phyloP scores from a whole-genome alignment of 1,140 invertebrate genomes.

The Palaemon carinicauda region DNA sequence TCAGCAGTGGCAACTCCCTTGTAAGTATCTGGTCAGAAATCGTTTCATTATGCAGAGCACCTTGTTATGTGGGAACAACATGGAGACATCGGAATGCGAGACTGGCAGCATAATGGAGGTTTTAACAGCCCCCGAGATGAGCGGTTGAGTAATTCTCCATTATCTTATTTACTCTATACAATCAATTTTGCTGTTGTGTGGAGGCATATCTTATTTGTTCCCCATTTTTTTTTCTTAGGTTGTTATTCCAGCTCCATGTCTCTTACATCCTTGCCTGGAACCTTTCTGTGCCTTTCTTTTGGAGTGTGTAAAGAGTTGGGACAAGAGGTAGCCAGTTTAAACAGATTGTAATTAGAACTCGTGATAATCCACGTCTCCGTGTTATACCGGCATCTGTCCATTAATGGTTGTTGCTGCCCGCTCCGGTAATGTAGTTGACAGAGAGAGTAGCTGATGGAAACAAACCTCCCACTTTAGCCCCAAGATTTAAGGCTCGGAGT shows the following conservation, averaged over 20 bases:
- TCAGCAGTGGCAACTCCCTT: not conserved
- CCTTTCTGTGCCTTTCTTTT: too few species aligned
- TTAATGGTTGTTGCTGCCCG: not conserved
- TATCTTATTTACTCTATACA: not conserved
- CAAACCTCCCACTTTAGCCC: slow-evolving; percentile 48
- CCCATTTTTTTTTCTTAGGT: too few species aligned
- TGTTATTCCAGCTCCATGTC: too few species aligned
- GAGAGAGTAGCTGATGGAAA: slow-evolving; percentile 36
- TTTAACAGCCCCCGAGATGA: slow-evolving; percentile 15
- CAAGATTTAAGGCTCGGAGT: slow-evolving; percentile 34
- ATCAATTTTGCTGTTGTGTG: too few species aligned
- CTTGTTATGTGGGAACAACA: slow-evolving; percentile 24
- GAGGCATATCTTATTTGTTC: too few species aligned
- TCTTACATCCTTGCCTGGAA: too few species aligned
- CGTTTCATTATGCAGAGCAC: not conserved
- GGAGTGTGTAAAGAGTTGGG: not conserved
- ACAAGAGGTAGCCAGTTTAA: not conserved
- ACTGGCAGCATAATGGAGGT: slow-evolving; percentile 17
- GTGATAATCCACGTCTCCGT: too few species aligned
- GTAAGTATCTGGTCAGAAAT: not conserved
- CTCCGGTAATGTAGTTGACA: not conserved
- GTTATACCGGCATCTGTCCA: too few species aligned
- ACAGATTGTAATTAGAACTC: not conserved
- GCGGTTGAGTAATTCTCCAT: slow-evolving; percentile 4
- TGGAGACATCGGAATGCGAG: slow-evolving; percentile 22